A percentile compares a stretch with the other conserved stretches of the same genome.
Conservation (phyloP, 2,113 vertebrate species). For the Butorides virescens region DNA sequence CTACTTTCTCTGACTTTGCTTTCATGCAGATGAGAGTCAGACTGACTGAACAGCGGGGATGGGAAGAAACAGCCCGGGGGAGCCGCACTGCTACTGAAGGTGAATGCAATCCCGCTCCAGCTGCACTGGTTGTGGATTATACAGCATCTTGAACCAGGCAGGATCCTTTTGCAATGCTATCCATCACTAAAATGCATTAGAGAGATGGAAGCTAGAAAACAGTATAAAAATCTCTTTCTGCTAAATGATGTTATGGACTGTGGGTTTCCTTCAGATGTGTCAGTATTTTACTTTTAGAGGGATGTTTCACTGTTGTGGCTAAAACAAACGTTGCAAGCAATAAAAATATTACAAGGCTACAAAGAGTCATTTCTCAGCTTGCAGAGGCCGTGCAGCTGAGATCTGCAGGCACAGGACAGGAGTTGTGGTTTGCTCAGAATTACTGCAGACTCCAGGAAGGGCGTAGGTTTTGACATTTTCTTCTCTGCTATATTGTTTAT, state of each 20-base stretch:
- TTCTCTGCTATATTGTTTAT: not conserved
- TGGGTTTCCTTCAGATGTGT: not conserved
- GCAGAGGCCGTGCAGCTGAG: not conserved
- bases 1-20: not conserved
- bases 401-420: not conserved
- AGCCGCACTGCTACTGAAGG: not conserved
- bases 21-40: not conserved
- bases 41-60: not conserved
- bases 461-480: not conserved
- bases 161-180: not conserved
- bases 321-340: conserved; percentile 20
- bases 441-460: not conserved
- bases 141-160: not conserved
- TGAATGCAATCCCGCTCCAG: not conserved
- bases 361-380: not conserved
- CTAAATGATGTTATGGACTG: not conserved
- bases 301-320: not conserved
- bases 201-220: not conserved
- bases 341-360: not conserved
- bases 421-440: not conserved
- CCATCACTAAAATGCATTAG: not conserved
- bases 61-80: not conserved
- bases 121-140: not conserved
- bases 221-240: conserved; percentile 18
- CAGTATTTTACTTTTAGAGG: conserved; percentile 30